These are phyloP conservation scores for Spheniscus humboldti DNA, from an alignment of 2,797 vertebrate species.

Conservation along the genomic window DNA sequence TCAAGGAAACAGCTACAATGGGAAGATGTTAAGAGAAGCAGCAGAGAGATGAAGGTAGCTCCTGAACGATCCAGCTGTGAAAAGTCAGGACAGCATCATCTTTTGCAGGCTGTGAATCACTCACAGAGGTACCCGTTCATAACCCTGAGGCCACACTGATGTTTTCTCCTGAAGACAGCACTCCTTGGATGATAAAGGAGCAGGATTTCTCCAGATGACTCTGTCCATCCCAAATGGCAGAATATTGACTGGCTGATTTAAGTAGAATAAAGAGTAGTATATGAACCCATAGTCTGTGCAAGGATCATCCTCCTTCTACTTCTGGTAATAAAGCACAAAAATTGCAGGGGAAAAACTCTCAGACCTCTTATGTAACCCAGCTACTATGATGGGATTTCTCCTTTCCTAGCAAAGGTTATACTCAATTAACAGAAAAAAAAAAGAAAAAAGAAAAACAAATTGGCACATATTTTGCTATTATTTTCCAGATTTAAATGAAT, in stretches of 20 bases:
- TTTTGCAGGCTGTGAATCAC: background rate
- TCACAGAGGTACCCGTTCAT: background rate
- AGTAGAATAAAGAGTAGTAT: background rate
- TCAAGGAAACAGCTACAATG: background rate
- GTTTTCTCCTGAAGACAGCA: background rate
- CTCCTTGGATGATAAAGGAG: background rate
- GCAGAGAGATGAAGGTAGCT: background rate
- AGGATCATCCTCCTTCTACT: background rate
- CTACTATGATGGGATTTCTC: background rate
- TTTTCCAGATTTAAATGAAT: conserved; percentile 34
- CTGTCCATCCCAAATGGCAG: background rate
- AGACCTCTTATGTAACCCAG: background rate
- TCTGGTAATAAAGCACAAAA: background rate
- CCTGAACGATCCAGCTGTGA: background rate
- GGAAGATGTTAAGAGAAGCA: background rate
- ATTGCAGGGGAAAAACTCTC: background rate
- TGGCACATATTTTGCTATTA: background rate
- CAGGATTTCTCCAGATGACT: background rate
- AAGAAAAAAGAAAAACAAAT: background rate
- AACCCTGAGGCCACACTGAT: background rate
- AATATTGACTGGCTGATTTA: background rate
- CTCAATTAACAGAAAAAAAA: background rate
- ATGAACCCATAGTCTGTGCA: background rate
- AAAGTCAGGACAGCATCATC: background rate
- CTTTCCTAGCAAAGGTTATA: background rate